These are phyloP conservation scores for Papilio helenus DNA, from an alignment of 1,140 invertebrate species.

Conservation along the genomic window DNA sequence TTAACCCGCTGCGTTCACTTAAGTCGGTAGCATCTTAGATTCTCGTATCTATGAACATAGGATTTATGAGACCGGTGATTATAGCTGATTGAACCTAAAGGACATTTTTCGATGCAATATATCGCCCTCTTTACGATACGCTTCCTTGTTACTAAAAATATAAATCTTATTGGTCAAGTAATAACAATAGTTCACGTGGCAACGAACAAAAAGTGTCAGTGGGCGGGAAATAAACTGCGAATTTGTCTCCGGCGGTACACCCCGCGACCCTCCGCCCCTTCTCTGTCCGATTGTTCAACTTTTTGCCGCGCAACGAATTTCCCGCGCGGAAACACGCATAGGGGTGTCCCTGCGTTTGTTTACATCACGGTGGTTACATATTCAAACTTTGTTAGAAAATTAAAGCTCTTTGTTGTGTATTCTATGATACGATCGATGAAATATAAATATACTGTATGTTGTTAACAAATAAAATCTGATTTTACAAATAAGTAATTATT, in stretches of 20 bases:
- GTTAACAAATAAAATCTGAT: too few relatives aligned
- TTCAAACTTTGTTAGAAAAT: background rate
- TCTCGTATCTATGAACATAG: background rate
- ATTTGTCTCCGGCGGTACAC: conserved; percentile 28
- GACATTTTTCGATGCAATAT: too few relatives aligned
- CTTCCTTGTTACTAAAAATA: background rate
- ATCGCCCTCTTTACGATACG: background rate
- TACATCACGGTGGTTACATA: conserved; percentile 6
- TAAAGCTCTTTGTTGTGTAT: background rate
- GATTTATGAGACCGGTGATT: background rate
- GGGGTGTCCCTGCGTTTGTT: conserved; percentile 37
- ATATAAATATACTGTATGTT: too few relatives aligned
- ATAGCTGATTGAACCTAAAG: too few relatives aligned
- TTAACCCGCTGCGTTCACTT: background rate
- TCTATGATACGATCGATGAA: background rate
- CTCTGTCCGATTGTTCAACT: conserved; percentile 50
- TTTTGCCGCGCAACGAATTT: conserved; percentile 47
- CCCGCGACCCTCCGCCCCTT: conserved; percentile 40
- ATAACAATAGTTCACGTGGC: background rate
- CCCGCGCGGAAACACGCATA: conserved; percentile 34
- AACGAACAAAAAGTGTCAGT: conserved; percentile 2
- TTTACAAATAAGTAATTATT: too few relatives aligned
- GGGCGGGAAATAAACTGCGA: conserved; percentile 29
- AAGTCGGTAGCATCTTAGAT: conserved; percentile 12
- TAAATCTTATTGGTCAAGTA: background rate